Conservation (phyloP, 2,888 invertebrate genomes). For the Podabrus alpinus region DNA sequence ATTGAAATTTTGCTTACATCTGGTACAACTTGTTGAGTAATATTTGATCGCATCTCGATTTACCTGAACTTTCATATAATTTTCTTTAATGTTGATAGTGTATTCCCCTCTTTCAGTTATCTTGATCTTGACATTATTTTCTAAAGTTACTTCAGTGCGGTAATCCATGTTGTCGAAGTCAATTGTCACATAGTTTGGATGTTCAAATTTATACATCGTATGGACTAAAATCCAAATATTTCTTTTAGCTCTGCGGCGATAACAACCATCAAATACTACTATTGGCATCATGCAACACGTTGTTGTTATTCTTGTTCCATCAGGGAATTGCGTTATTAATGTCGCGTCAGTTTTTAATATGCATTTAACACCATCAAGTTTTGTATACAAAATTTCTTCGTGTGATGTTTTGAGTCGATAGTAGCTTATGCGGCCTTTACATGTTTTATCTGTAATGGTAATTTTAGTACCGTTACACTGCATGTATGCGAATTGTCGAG, state of each 20-base stretch:
- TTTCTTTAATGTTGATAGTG: not conserved
- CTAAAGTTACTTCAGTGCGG: not conserved
- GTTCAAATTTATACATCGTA: conserved; percentile 26
- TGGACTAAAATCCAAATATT: conserved; percentile 14
- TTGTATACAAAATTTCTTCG: not conserved
- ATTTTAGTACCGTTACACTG: not conserved
- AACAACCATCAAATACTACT: not conserved
- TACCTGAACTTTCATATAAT: not conserved
- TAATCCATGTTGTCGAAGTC: not conserved
- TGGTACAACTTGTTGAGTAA: not conserved
- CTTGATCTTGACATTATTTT: not conserved
- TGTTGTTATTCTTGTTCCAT: conserved; percentile 25
- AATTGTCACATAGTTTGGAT: conserved; percentile 26
- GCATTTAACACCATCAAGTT: not conserved
- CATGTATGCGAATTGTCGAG: not conserved
- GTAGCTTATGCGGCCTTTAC: fast-evolving
- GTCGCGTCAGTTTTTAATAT: not conserved
- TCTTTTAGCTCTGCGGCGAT: not conserved
- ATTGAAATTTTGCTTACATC: not conserved
- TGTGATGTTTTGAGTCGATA: not conserved
- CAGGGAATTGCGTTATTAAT: conserved; percentile 18
- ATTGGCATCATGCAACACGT: conserved; percentile 5
- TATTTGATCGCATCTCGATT: not conserved
- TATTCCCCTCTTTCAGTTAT: not conserved
- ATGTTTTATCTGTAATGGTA: not conserved